Conservation (phyloP, 2,888 invertebrate species). For the Bellardia pandia region DNA sequence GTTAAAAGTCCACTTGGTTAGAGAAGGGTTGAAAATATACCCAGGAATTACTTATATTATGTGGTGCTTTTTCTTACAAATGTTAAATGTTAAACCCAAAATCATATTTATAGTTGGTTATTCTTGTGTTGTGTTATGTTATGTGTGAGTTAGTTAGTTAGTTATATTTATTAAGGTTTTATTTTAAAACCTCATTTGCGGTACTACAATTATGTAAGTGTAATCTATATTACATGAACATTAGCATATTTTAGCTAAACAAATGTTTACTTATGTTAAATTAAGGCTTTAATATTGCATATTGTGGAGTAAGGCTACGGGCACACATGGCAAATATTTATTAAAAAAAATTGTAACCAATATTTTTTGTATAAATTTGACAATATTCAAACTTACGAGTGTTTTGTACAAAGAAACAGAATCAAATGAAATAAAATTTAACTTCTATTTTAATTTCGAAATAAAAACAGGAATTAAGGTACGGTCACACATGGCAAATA, state of each 20-base stretch:
- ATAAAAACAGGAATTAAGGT: no score
- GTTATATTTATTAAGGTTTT: constrained; percentile 30
- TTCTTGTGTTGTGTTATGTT: not conserved
- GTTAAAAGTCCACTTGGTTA: not conserved
- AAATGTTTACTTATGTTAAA: constrained; percentile 54
- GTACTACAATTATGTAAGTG: constrained; percentile 24
- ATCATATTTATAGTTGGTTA: constrained; percentile 24
- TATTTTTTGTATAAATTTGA: no score
- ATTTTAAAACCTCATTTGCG: constrained; percentile 31
- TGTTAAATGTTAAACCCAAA: not conserved
- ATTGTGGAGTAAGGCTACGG: not conserved
- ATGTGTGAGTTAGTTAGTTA: no score
- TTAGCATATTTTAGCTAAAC: constrained; percentile 73
- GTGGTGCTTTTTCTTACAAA: not conserved
- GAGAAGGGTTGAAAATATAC: not conserved
- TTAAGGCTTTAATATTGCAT: constrained; percentile 31
- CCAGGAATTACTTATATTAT: not conserved
- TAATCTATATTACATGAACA: constrained; percentile 36
- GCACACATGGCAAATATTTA: no score
- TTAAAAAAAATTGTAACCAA: no score
- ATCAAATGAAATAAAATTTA: no score
- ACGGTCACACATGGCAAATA: no score
- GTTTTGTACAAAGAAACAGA: no score
- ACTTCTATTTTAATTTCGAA: no score
- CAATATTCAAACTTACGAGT: no score